Conservation (phyloP, 2,797 vertebrate species). For the Sphaeramia orbicularis region DNA sequence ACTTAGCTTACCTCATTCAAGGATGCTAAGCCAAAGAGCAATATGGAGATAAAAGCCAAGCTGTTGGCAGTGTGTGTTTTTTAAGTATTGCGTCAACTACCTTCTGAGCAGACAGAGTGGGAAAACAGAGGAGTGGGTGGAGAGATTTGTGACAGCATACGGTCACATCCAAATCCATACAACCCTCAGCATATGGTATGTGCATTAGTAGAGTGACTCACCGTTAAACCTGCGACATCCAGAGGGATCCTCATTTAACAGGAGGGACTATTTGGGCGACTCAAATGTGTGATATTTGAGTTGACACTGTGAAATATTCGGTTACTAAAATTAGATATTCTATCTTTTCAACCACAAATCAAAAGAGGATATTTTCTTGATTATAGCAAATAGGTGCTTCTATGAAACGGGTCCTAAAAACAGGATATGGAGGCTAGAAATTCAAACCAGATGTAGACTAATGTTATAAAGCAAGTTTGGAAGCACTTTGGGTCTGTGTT, state of each 20-base stretch:
- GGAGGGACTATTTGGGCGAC: no score
- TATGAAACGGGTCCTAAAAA: no score
- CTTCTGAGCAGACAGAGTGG: slow-evolving; percentile 9
- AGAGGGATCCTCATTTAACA: neutral
- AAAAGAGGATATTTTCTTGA: no score
- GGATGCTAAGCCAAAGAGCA: neutral
- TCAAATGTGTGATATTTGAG: no score
- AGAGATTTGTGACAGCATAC: slow-evolving; percentile 28
- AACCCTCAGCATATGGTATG: slow-evolving; percentile 19
- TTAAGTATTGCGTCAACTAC: slow-evolving; percentile 4
- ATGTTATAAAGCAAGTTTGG: no score
- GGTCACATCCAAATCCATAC: slow-evolving; percentile 29
- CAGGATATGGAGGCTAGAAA: no score
- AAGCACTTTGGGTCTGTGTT: no score
- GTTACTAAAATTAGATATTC: no score
- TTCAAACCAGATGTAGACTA: no score
- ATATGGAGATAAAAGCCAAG: slow-evolving; percentile 4
- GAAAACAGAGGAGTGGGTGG: slow-evolving; percentile 26
- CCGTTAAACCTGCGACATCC: slow-evolving; percentile 16
- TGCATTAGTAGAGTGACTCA: slow-evolving; percentile 26
- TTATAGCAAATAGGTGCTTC: no score
- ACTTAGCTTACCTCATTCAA: neutral
- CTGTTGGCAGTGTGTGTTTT: neutral
- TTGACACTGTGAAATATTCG: neutral
- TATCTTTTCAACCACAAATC: no score